These are phyloP conservation scores for Probaryconus sp. DNA, from an alignment of 1,140 invertebrate genomes.

Conservation along the genomic window DNA sequence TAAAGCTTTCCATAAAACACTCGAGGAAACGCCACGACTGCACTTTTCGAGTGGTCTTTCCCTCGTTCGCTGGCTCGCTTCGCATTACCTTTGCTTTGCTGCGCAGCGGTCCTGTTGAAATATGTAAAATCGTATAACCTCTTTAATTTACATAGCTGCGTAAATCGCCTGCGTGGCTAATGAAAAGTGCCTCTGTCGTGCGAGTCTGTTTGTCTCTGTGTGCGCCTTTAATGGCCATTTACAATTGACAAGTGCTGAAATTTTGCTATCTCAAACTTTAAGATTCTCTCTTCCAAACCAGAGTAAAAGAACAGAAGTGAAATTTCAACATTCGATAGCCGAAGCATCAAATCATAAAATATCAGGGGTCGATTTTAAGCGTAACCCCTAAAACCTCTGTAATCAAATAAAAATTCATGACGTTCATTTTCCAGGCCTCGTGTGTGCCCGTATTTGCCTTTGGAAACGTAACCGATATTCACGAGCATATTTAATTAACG, in stretches of 20 bases:
- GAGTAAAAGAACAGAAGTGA: no score
- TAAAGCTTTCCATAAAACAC: slow-evolving; percentile 78
- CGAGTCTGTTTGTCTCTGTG: no score
- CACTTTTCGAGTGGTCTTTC: slow-evolving; percentile 74
- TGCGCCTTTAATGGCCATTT: no score
- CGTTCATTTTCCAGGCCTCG: no score
- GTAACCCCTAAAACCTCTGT: no score
- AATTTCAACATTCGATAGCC: no score
- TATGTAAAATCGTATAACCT: slow-evolving; percentile 78
- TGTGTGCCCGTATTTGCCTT: no score
- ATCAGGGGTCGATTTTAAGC: no score
- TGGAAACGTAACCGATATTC: slow-evolving; percentile 41
- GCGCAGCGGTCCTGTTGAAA: slow-evolving; percentile 71
- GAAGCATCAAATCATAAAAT: no score
- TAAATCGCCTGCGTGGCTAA: slow-evolving; percentile 60
- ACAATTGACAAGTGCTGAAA: slow-evolving; percentile 60
- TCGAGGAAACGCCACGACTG: slow-evolving; percentile 76
- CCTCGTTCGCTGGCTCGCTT: slow-evolving; percentile 9
- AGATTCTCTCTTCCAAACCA: no score
- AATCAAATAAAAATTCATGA: no score
- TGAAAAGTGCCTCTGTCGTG: slow-evolving; percentile 70
- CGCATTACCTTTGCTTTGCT: slow-evolving; percentile 49
- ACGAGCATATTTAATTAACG: slow-evolving; percentile 59
- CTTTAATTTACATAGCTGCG: slow-evolving; percentile 77
- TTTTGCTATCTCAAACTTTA: slow-evolving; percentile 6